These are phyloP conservation scores for Vesta saturnalis DNA, from an alignment of 2,888 invertebrate species.

Conservation along the genomic window DNA sequence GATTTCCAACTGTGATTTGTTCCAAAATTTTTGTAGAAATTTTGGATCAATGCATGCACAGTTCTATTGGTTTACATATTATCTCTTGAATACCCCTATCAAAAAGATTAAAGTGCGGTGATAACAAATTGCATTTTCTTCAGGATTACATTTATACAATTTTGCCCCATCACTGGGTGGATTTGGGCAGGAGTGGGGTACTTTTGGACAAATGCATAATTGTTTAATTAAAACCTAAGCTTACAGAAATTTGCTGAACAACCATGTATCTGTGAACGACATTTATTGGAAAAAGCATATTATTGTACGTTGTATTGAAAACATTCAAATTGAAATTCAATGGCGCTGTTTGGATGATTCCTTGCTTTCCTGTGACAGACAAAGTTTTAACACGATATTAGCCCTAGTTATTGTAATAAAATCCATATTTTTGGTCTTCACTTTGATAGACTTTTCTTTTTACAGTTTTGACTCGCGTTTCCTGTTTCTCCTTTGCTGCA, in stretches of 20 bases:
- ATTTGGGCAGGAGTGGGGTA: constrained; percentile 9
- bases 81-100: too few relatives aligned
- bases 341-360: too few relatives aligned
- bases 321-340: too few relatives aligned
- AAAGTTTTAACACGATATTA: not conserved
- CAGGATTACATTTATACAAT: not conserved
- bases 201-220: not conserved
- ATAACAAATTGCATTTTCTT: not conserved
- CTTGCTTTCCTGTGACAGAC: too few relatives aligned
- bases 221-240: too few relatives aligned
- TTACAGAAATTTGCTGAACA: too few relatives aligned
- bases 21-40: too few relatives aligned
- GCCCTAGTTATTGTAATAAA: not conserved
- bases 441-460: not conserved
- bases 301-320: not conserved
- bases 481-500: not conserved
- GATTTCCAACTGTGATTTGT: too few relatives aligned
- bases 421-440: not conserved
- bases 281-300: not conserved
- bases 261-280: too few relatives aligned
- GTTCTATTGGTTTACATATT: too few relatives aligned
- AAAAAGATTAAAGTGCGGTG: too few relatives aligned
- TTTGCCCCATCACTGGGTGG: not conserved
- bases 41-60: too few relatives aligned
- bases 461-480: not conserved